Evolutionary conservation across 2,797 vertebrate genomes (phyloP).

Genomic region (Typhlichthys eigenmanni): DNA sequence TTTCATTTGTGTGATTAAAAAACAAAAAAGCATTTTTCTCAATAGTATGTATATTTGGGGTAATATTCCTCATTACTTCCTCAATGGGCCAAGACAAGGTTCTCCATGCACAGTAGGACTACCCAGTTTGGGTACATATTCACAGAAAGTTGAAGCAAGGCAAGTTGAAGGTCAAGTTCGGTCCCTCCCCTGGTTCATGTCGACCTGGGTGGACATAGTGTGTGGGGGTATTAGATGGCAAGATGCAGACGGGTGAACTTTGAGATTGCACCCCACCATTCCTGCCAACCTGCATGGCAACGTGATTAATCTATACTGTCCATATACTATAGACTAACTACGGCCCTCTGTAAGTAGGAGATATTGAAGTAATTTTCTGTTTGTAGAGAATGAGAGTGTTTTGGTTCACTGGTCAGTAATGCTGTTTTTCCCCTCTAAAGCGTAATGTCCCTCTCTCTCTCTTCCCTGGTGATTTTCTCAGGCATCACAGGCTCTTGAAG

Average conservation of each 20-base stretch:
- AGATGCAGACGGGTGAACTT: conserved; percentile 67
- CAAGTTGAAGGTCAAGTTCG: conserved; percentile 35
- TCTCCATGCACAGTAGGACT: neutral
- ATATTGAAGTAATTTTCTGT: neutral
- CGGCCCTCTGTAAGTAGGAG: conserved; percentile 17
- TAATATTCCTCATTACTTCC: neutral
- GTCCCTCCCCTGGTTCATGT: conserved; percentile 24
- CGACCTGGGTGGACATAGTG: conserved; percentile 9
- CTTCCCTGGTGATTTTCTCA: neutral
- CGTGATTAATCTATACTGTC: conserved; percentile 57
- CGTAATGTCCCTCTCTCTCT: neutral
- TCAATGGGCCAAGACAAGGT: conserved; percentile 11
- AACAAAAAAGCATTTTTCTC: neutral
- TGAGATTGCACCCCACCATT: conserved; percentile 59
- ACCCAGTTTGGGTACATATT: neutral
- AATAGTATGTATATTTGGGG: too few species aligned
- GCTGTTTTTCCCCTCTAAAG: neutral
- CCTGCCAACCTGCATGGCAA: conserved; percentile 53
- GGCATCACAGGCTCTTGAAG: conserved; percentile 2
- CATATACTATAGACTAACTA: conserved; percentile 22
- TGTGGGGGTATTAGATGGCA: conserved; percentile 1
- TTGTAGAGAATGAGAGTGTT: neutral
- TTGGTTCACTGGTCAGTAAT: neutral
- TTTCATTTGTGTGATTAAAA: conserved; percentile 9
- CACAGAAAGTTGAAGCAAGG: conserved; percentile 23